Evolutionary conservation across 1,140 invertebrate genomes (phyloP).

Genomic region (Acyrthosiphon pisum): DNA sequence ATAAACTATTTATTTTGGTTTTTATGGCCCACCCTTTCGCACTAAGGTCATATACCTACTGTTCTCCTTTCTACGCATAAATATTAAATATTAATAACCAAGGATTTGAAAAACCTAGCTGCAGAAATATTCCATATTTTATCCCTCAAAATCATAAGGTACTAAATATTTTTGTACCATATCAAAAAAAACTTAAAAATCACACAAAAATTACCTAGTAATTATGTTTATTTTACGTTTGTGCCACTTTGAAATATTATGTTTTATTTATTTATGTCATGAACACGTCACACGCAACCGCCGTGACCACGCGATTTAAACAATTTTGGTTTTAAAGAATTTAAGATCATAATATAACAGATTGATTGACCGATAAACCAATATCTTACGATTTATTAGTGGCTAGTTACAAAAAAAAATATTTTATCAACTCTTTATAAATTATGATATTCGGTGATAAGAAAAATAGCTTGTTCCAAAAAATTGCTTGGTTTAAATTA

Average conservation of each 20-base stretch:
- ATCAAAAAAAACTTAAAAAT: background rate
- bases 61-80: background rate
- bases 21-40: background rate
- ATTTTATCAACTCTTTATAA: background rate
- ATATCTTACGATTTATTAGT: background rate
- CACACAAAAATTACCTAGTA: background rate
- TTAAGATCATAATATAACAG: background rate
- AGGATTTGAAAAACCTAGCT: background rate
- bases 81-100: background rate
- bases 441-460: too few relatives aligned
- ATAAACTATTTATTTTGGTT: background rate
- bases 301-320: conserved; percentile 5
- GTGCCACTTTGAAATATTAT: background rate
- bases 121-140: background rate
- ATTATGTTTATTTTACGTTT: background rate
- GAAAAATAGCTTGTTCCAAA: too few relatives aligned
- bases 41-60: background rate
- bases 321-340: background rate
- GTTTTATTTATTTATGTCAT: background rate
- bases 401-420: background rate
- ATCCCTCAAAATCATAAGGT: background rate
- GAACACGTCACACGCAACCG: background rate
- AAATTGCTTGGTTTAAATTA: too few relatives aligned
- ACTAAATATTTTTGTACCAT: background rate
- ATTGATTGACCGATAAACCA: background rate